Percentiles rank a stretch among this genome's conserved stretches.
Evolutionary conservation across 2,797 vertebrate species (phyloP).

Genomic region (Crax fasciolata): DNA sequence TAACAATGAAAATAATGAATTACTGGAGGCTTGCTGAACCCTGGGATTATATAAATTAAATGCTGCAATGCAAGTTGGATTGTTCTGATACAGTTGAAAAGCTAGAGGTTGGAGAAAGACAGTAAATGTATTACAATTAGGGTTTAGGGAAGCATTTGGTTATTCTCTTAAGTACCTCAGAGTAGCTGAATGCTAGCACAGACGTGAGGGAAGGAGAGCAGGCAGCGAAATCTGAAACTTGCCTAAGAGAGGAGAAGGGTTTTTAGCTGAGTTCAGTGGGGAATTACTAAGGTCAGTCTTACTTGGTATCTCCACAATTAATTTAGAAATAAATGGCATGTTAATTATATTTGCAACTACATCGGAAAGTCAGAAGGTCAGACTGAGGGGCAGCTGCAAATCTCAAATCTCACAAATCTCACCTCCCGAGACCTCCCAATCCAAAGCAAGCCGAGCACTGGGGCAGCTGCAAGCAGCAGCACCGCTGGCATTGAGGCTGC

Average conservation of each 20-base stretch:
- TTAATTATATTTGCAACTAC: slow-evolving; percentile 15
- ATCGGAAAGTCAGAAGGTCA: not conserved
- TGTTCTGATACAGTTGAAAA: not conserved
- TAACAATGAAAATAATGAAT: not conserved
- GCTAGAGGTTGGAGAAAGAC: not conserved
- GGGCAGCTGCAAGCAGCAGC: not conserved
- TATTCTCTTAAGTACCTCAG: not conserved
- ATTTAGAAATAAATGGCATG: not conserved
- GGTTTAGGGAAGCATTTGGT: not conserved
- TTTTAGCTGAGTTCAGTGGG: not conserved
- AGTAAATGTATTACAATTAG: not conserved
- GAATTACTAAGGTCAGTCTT: not conserved
- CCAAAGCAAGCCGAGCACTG: fast-evolving
- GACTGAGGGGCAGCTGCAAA: not conserved
- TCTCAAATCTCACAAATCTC: not conserved
- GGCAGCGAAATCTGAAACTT: not conserved
- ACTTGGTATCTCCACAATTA: slow-evolving; percentile 31
- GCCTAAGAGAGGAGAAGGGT: not conserved
- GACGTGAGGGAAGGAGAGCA: not conserved
- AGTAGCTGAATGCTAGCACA: not conserved
- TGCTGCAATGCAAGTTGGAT: not conserved
- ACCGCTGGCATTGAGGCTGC: fast-evolving
- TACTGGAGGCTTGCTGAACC: not conserved
- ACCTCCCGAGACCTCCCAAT: not conserved
- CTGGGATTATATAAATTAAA: not conserved